These are phyloP conservation scores for Calliopsis andreniformis DNA, from an alignment of 1,140 invertebrate species.

Conservation along the genomic window DNA sequence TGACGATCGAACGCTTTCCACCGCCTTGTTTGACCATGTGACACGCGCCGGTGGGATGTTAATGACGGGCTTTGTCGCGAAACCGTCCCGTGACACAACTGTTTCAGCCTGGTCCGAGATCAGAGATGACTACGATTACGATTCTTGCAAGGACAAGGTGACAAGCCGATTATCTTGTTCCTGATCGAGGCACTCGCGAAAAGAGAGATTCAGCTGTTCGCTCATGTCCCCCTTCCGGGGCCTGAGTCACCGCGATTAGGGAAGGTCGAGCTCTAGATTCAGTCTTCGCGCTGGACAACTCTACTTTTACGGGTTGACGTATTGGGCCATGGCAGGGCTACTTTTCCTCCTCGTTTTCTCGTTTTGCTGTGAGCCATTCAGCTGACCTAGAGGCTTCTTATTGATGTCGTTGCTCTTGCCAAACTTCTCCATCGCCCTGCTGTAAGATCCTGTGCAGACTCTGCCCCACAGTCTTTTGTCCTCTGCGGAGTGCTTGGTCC, in stretches of 20 bases:
- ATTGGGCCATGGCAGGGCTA: slow-evolving; percentile 74
- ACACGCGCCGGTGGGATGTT: slow-evolving; percentile 47
- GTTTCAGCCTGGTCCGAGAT: slow-evolving; percentile 21
- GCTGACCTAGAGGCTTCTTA: slow-evolving; percentile 59
- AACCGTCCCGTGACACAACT: slow-evolving; percentile 42
- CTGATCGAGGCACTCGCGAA: not conserved
- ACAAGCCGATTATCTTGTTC: slow-evolving; percentile 8
- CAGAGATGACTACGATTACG: not conserved
- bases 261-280: slow-evolving; percentile 19
- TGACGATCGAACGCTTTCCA: slow-evolving; percentile 49
- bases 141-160: not conserved
- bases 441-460: slow-evolving; percentile 81
- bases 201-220: not conserved
- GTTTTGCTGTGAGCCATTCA: slow-evolving; percentile 47
- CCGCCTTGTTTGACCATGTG: slow-evolving; percentile 26
- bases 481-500: slow-evolving; percentile 55
- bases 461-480: slow-evolving; percentile 76
- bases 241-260: slow-evolving; percentile 13
- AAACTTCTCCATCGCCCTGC: slow-evolving; percentile 81
- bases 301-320: slow-evolving; percentile 62
- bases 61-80: slow-evolving; percentile 48
- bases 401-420: slow-evolving; percentile 65
- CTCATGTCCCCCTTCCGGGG: not conserved
- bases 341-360: slow-evolving; percentile 77
- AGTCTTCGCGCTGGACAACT: slow-evolving; percentile 15